Conservation (phyloP, 2,797 vertebrate genomes). For the Oreochromis grahami region DNA sequence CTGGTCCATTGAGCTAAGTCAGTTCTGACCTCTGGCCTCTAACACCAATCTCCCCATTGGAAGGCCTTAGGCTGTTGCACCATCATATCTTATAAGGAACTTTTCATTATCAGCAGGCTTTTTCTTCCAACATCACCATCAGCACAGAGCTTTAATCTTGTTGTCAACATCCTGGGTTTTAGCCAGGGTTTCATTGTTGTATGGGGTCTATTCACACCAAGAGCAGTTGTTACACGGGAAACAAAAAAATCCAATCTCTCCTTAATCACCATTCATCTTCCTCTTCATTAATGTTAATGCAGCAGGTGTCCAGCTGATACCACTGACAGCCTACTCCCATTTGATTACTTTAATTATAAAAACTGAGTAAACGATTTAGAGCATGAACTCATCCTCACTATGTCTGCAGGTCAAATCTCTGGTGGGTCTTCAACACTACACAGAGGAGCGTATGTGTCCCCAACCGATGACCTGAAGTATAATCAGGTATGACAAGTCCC, state of each 20-base stretch:
- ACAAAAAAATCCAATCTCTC: not conserved
- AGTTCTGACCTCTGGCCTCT: not conserved
- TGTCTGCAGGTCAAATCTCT: slow-evolving; percentile 83
- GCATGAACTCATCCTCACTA: not conserved
- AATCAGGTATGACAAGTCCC: slow-evolving; percentile 84
- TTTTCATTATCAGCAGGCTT: not conserved
- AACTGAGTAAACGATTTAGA: not conserved
- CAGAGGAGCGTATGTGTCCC: slow-evolving; percentile 94
- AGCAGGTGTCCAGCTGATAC: not conserved
- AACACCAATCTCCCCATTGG: not conserved
- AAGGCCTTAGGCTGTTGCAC: not conserved
- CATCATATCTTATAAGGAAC: not conserved
- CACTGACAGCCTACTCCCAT: not conserved
- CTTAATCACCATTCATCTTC: not conserved
- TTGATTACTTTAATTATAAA: not conserved
- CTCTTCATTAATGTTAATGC: not conserved
- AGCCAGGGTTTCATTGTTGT: not conserved
- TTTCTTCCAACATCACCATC: not conserved
- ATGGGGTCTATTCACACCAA: not conserved
- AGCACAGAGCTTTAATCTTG: not conserved
- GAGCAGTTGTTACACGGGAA: not conserved
- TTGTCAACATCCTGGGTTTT: not conserved
- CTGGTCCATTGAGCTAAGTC: not conserved
- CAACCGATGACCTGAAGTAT: slow-evolving; percentile 94
- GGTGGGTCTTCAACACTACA: slow-evolving; percentile 92